Evolutionary conservation across 1,140 invertebrate species (phyloP).

Genomic region (Babylonia areolata): DNA sequence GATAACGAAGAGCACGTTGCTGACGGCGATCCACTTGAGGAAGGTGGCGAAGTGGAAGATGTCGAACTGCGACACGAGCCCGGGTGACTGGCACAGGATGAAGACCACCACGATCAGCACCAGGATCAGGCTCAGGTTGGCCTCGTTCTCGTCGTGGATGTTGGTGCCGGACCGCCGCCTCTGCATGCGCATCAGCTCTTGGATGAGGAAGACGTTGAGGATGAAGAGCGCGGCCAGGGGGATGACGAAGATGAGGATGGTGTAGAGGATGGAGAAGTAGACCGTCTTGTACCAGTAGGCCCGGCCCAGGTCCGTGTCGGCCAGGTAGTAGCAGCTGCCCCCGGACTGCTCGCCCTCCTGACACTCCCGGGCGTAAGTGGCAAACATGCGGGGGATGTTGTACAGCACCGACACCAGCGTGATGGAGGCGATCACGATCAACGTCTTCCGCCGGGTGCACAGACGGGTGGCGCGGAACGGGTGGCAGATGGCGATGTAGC

Average conservation of each 20-base stretch:
- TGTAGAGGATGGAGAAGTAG: conserved; percentile 64
- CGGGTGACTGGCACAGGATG: conserved; percentile 70
- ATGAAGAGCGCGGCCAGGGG: conserved; percentile 55
- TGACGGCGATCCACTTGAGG: conserved; percentile 64
- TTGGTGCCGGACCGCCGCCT: conserved; percentile 59
- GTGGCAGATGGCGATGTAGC: conserved; percentile 72
- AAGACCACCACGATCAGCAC: conserved; percentile 71
- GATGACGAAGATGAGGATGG: conserved; percentile 67
- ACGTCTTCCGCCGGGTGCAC: conserved; percentile 62
- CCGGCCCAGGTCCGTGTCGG: conserved; percentile 60
- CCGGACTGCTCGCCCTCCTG: conserved; percentile 42
- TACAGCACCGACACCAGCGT: conserved; percentile 63
- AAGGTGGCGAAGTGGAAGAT: conserved; percentile 55
- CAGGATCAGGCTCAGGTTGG: conserved; percentile 68
- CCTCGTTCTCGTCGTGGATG: conserved; percentile 69
- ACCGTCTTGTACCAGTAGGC: conserved; percentile 58
- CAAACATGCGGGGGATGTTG: conserved; percentile 71
- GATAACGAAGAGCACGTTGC: conserved; percentile 66
- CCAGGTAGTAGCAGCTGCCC: conserved; percentile 34
- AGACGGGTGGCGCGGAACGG: conserved; percentile 66
- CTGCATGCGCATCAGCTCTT: conserved; percentile 71
- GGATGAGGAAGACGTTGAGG: conserved; percentile 61
- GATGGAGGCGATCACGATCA: conserved; percentile 58
- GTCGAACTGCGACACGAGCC: conserved; percentile 69
- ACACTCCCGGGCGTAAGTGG: conserved; percentile 53